These are phyloP conservation scores for Nycteola revayana DNA, from an alignment of 2,888 invertebrate species.

Conservation along the genomic window DNA sequence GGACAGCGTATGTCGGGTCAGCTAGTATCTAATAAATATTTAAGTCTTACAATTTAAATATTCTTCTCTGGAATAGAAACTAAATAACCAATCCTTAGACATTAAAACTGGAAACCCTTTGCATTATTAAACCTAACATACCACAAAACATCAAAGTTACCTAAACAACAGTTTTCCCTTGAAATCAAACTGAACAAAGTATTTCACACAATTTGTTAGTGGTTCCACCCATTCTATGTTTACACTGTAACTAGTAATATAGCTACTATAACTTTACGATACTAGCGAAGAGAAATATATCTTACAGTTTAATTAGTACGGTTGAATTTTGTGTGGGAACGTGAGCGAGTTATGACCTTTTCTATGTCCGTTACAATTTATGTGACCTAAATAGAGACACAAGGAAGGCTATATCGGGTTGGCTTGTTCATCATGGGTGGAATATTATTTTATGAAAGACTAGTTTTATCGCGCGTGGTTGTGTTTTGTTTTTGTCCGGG, in stretches of 20 bases:
- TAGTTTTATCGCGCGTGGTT: too few species aligned
- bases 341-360: slow-evolving; percentile 19
- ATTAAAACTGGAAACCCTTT: too few species aligned
- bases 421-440: slow-evolving; percentile 22
- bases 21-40: too few species aligned
- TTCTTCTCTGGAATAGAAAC: too few species aligned
- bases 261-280: background rate
- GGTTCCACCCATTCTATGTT: slow-evolving; percentile 9
- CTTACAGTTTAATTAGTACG: background rate
- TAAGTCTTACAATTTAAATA: too few species aligned
- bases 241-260: slow-evolving; percentile 6
- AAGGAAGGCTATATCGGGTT: slow-evolving; percentile 27
- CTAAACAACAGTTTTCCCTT: slow-evolving; percentile 2
- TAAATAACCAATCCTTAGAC: too few species aligned
- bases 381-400: slow-evolving; percentile 33
- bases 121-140: too few species aligned
- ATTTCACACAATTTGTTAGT: slow-evolving; percentile 13
- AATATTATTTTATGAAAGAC: slow-evolving; percentile 33
- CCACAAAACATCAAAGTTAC: background rate
- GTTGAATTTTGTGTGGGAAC: slow-evolving; percentile 10
- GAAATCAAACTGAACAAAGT: slow-evolving; percentile 13
- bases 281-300: slow-evolving; percentile 5
- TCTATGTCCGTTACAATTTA: slow-evolving; percentile 7
- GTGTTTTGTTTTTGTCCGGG: too few species aligned
- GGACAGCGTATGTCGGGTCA: too few species aligned